phyloP scores from a whole-genome alignment of 2,888 invertebrate genomes.

The Leptopterna dolabrata region DNA sequence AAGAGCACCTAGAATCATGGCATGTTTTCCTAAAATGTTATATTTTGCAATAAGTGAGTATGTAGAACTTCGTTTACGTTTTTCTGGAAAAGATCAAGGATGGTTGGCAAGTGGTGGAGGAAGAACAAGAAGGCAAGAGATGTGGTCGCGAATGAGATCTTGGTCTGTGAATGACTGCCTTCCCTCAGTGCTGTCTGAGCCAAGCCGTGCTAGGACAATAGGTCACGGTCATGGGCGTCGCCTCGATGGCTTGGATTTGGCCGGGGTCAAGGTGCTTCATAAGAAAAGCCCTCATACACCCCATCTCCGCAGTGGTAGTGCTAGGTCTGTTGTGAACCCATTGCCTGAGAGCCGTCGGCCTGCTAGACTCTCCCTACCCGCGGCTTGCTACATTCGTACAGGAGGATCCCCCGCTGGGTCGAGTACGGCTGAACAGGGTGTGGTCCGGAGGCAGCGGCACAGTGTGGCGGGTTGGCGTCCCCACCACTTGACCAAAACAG shows the following conservation, averaged over 20 bases:
- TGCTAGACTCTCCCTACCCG: constrained; percentile 45
- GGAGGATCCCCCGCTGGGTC: constrained; percentile 28
- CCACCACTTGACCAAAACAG: constrained; percentile 67
- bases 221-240: constrained; percentile 37
- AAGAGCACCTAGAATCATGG: neutral
- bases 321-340: neutral
- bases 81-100: constrained; percentile 29
- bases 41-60: neutral
- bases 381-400: constrained; percentile 42
- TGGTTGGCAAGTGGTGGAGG: constrained; percentile 47
- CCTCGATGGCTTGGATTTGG: constrained; percentile 54
- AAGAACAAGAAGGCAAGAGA: constrained; percentile 43
- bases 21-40: neutral
- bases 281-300: constrained; percentile 14
- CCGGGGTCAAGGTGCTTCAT: constrained; percentile 46
- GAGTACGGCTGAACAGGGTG: constrained; percentile 13
- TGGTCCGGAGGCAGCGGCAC: constrained; percentile 70
- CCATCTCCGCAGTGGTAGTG: neutral
- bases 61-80: neutral
- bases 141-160: constrained; percentile 42
- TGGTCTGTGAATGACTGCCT: constrained; percentile 48
- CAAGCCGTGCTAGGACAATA: constrained; percentile 59
- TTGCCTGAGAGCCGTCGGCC: constrained; percentile 27
- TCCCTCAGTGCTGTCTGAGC: constrained; percentile 18
- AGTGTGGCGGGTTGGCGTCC: constrained; percentile 77